phyloP scores from a whole-genome alignment of 2,797 vertebrate species.

The Rhinogobio ventralis region DNA sequence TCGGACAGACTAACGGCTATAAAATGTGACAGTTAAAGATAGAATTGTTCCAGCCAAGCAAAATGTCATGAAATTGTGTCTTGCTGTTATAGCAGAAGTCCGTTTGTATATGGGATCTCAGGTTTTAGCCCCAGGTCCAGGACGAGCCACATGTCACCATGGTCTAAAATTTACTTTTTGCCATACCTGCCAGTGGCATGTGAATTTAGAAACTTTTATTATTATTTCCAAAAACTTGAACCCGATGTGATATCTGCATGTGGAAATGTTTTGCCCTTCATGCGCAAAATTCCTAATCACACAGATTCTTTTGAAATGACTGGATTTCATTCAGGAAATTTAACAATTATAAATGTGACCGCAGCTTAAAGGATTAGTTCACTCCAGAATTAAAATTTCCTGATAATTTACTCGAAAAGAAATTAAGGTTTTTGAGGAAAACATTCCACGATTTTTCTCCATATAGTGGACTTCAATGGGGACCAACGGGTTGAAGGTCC shows the following conservation, averaged over 20 bases:
- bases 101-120: constrained; percentile 2
- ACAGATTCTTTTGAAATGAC: neutral
- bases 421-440: too few relatives aligned
- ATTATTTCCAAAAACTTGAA: neutral
- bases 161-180: neutral
- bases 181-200: neutral
- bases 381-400: too few relatives aligned
- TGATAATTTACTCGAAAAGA: too few relatives aligned
- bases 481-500: too few relatives aligned
- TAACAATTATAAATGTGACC: neutral
- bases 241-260: neutral
- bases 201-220: neutral
- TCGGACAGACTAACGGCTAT: neutral
- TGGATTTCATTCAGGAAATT: neutral
- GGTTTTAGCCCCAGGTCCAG: neutral
- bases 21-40: constrained; percentile 30
- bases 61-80: constrained; percentile 20
- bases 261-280: neutral
- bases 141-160: neutral
- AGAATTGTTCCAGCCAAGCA: constrained; percentile 23
- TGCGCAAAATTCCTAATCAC: neutral
- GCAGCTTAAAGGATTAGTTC: neutral
- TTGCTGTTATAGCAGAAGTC: constrained; percentile 16
- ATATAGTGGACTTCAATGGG: too few relatives aligned
- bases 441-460: too few relatives aligned